Conservation (phyloP, 2,888 invertebrate species). For the Xestia sexstrigata region DNA sequence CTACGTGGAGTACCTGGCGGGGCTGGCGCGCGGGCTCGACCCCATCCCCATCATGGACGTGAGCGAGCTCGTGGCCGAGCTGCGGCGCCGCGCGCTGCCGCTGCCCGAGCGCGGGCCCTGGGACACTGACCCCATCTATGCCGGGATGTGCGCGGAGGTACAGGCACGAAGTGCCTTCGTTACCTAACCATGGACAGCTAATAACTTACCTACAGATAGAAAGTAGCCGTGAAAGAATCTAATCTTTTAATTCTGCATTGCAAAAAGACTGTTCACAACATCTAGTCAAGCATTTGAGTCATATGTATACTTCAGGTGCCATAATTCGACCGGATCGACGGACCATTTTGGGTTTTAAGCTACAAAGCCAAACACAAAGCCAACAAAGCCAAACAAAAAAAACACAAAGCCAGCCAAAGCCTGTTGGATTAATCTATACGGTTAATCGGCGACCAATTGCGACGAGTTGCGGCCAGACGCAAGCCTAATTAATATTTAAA, state of each 20-base stretch:
- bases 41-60: slow-evolving; percentile 97
- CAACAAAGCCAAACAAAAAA: too few species aligned
- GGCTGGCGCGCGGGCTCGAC: slow-evolving; percentile 96
- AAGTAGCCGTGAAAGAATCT: slow-evolving; percentile 14
- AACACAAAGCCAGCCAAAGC: too few species aligned
- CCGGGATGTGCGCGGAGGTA: slow-evolving; percentile 96
- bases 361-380: too few species aligned
- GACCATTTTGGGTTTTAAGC: neutral
- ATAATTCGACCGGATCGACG: neutral
- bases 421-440: neutral
- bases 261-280: slow-evolving; percentile 39
- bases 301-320: neutral
- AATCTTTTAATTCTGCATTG: slow-evolving; percentile 31
- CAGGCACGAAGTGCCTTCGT: slow-evolving; percentile 58
- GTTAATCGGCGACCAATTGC: neutral
- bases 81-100: slow-evolving; percentile 95
- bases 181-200: slow-evolving; percentile 41
- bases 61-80: slow-evolving; percentile 96
- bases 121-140: slow-evolving; percentile 96
- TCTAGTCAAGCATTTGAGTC: neutral
- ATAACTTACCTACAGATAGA: slow-evolving; percentile 30
- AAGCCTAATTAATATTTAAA: too few species aligned
- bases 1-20: slow-evolving; percentile 98
- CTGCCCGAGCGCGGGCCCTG: slow-evolving; percentile 95
- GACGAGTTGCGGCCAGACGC: too few species aligned